A percentile compares a stretch with the other conserved stretches of the same genome.
Evolutionary conservation across 2,797 vertebrate species (phyloP).

Genomic region (Sebastes umbrosus): DNA sequence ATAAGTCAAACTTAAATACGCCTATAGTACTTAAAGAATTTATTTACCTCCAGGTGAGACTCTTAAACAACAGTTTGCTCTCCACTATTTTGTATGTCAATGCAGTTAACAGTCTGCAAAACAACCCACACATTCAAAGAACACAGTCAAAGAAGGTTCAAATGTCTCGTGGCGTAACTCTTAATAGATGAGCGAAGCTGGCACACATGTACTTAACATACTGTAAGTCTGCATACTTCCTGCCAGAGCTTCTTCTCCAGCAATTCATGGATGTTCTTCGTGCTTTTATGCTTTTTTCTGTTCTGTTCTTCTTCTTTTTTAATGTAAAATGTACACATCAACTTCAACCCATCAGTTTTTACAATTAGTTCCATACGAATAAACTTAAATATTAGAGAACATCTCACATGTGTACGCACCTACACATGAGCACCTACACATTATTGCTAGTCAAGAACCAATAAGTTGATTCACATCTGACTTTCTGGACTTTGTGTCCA

Average conservation of each 20-base stretch:
- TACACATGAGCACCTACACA: neutral
- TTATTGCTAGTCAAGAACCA: neutral
- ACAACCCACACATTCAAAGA: neutral
- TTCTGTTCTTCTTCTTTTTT: no score
- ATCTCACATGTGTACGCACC: neutral
- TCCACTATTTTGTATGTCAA: neutral
- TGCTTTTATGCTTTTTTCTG: neutral
- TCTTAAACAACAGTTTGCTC: neutral
- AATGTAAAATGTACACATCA: neutral
- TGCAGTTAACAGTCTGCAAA: neutral
- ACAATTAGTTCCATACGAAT: neutral
- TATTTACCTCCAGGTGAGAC: neutral
- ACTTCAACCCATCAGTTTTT: neutral
- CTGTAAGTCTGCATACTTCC: neutral
- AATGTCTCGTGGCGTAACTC: neutral
- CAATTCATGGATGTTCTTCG: neutral
- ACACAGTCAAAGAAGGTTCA: neutral
- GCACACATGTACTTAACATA: neutral
- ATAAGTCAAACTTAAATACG: neutral
- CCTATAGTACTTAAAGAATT: neutral
- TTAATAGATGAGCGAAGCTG: neutral
- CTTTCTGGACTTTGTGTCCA: neutral
- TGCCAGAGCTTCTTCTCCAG: neutral
- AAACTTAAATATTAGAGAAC: neutral
- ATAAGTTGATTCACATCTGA: neutral